These are phyloP conservation scores for Polydesmus complanatus DNA, from an alignment of 2,888 invertebrate genomes.

Conservation along the genomic window DNA sequence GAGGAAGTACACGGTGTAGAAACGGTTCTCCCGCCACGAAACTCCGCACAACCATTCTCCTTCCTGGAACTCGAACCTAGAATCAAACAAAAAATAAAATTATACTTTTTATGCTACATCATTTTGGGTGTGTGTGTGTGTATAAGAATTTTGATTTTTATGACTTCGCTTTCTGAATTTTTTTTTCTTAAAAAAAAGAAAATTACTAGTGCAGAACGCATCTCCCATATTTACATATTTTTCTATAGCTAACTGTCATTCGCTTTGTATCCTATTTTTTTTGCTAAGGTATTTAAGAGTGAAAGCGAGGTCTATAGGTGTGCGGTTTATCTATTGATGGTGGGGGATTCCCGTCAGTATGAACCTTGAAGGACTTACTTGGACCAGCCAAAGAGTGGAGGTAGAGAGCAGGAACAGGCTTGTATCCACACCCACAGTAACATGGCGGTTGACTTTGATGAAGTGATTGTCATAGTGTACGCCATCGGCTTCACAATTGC, in stretches of 20 bases:
- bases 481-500: constrained; percentile 17
- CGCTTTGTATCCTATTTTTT: too few species aligned
- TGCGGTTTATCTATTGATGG: too few species aligned
- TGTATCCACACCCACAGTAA: constrained; percentile 13
- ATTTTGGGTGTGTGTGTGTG: too few species aligned
- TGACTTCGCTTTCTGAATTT: too few species aligned
- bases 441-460: constrained; percentile 8
- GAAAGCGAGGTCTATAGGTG: too few species aligned
- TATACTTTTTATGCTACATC: not conserved
- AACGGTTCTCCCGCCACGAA: constrained; percentile 10
- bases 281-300: too few species aligned
- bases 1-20: constrained; percentile 12
- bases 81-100: not conserved
- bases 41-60: constrained; percentile 5
- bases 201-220: too few species aligned
- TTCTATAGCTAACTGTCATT: too few species aligned
- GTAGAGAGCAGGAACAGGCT: constrained; percentile 11
- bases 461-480: constrained; percentile 13
- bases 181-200: too few species aligned
- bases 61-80: constrained; percentile 12
- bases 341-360: too few species aligned
- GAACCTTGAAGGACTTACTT: constrained; percentile 9
- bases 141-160: too few species aligned
- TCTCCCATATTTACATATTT: too few species aligned
- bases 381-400: constrained; percentile 16